A percentile compares a stretch with the other conserved stretches of the same genome.
Evolutionary conservation across 35 echinoderm and acorn worm genomes (phyloP).

Genomic region (Patiria miniata): DNA sequence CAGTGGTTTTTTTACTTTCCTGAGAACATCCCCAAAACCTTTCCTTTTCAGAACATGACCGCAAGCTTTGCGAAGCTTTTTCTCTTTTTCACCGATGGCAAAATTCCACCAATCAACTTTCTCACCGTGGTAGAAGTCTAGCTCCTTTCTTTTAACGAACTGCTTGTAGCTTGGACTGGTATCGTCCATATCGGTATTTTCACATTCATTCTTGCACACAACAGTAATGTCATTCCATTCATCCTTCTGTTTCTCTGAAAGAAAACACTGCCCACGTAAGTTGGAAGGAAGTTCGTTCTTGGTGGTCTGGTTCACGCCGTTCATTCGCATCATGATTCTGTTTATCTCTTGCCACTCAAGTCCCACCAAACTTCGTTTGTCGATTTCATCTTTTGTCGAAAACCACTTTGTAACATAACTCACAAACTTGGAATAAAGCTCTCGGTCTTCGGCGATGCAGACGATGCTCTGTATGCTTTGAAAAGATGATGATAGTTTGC

Average conservation of each 20-base stretch:
- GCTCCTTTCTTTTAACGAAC: slow-evolving; percentile 30
- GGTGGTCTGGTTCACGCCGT: slow-evolving; percentile 17
- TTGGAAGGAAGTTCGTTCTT: slow-evolving; percentile 13
- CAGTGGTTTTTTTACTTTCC: background rate
- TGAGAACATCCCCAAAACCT: background rate
- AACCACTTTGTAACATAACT: slow-evolving; percentile 34
- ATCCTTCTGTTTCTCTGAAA: slow-evolving; percentile 25
- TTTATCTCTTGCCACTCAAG: slow-evolving; percentile 45
- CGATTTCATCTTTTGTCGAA: slow-evolving; percentile 15
- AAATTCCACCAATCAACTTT: slow-evolving; percentile 53
- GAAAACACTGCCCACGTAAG: background rate
- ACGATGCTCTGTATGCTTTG: slow-evolving; percentile 38
- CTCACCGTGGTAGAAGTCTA: slow-evolving; percentile 45
- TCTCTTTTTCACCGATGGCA: background rate
- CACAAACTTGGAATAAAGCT: slow-evolving; percentile 23
- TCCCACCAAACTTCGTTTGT: slow-evolving; percentile 49
- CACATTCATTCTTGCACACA: slow-evolving; percentile 56
- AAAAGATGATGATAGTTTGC: slow-evolving; percentile 62
- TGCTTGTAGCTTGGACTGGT: slow-evolving; percentile 36
- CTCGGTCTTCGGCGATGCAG: slow-evolving; percentile 38
- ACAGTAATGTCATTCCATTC: slow-evolving; percentile 54
- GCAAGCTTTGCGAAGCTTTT: background rate
- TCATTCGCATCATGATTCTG: slow-evolving; percentile 39
- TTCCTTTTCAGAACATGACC: slow-evolving; percentile 17
- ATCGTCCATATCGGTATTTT: slow-evolving; percentile 65